Evolutionary conservation across 2,113 vertebrate genomes (phyloP), one percentile per base, ranked within the genome.

Genomic region (Ophthalmolycus amberensis): DNA sequence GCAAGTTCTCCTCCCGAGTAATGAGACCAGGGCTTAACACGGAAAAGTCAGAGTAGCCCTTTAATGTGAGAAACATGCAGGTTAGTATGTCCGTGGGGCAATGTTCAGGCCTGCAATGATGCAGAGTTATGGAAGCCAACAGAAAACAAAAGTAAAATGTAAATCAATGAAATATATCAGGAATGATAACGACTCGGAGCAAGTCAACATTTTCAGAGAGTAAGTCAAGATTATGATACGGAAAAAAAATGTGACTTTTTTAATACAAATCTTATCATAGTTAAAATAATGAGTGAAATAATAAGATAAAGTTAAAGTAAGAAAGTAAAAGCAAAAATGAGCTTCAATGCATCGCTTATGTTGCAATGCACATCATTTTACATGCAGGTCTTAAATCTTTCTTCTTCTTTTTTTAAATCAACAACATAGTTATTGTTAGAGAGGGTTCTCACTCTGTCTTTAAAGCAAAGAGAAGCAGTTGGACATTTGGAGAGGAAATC

Each of bases 31-130:
- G 48, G 38, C 42, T 64, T 16, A 6, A 54, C 25, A 7, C 0
- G 12, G 52, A 38, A 44, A 38, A n/a, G 25, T 52, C 75, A 69
- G 40, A 65, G 37, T 44, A 29, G 40, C 59, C 59, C 42, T 68
- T 80, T 50, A 14, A 66, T 5, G 25, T 37, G 50, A 71, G 29
- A 60, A 40, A 46, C 29, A 27, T 48, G 67, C 60, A n/a, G 37
- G 32, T 80, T 83, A 83, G 56, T 67, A 1, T 15, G 40, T 32
- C 20, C 38, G 68, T 14, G 6, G 7, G 37, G 7, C 58, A 14
- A 8, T 65, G 3, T 42, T 18, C 20, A 20, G 22, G 54, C 52
- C 52, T 48, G 34, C 37, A 42, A 18, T 77, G 74, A 42, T 42
- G 74, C 16, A 50, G 6, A 9, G 25, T 16, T 52, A 62, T 37